Percentiles rank a stretch among this genome's conserved stretches.
Conservation (phyloP, 2,888 invertebrate species). For the Scelioninae gen. 1 region DNA sequence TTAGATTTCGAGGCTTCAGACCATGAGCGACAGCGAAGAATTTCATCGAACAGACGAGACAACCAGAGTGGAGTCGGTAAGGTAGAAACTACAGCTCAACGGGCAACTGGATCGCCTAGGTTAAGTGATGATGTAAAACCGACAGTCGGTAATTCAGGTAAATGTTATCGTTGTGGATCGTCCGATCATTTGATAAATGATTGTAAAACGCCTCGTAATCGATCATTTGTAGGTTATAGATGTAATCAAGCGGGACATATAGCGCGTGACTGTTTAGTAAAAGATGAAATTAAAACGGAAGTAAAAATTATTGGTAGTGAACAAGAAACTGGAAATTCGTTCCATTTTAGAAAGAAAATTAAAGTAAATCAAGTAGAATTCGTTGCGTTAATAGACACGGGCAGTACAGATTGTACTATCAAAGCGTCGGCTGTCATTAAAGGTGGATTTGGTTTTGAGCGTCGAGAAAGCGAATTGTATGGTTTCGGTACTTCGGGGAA, state of each 20-base stretch:
- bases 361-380: background rate
- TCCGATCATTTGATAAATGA: conserved; percentile 12
- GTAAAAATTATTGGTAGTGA: conserved; percentile 1
- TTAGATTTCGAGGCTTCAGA: too few species aligned
- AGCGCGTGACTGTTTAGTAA: conserved; percentile 1
- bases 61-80: too few species aligned
- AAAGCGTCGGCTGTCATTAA: conserved; percentile 10
- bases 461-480: conserved; percentile 8
- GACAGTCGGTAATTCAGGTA: too few species aligned
- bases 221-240: conserved; percentile 14
- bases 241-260: conserved; percentile 21
- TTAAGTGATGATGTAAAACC: too few species aligned
- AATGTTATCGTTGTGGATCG: conserved; percentile 27
- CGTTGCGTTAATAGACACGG: conserved; percentile 28
- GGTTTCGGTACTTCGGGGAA: conserved; percentile 13
- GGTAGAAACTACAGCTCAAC: too few species aligned
- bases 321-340: background rate
- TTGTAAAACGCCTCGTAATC: too few species aligned
- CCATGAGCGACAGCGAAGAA: too few species aligned
- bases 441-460: conserved; percentile 1
- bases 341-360: conserved; percentile 13
- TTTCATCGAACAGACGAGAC: too few species aligned
- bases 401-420: conserved; percentile 21
- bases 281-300: too few species aligned
- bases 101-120: too few species aligned